A percentile compares a stretch with the other conserved stretches of the same genome.
These are phyloP conservation scores for Tachina fera DNA, from an alignment of 2,888 invertebrate species.

Conservation along the genomic window DNA sequence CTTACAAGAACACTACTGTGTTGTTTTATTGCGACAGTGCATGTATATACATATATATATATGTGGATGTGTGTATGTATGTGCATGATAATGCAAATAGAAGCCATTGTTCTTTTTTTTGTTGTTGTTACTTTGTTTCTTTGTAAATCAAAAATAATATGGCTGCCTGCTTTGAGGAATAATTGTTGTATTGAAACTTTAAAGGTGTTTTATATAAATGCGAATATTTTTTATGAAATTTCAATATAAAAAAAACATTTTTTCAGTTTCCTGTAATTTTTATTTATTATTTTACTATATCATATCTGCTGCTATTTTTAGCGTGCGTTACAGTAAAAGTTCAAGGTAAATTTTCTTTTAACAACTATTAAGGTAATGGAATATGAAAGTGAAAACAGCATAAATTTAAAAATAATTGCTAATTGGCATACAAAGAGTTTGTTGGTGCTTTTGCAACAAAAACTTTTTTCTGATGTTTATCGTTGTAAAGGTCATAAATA, in stretches of 20 bases:
- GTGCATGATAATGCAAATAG: neutral
- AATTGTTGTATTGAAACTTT: neutral
- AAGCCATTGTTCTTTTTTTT: too few relatives aligned
- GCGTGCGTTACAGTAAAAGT: constrained; percentile 62
- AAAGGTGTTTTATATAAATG: too few relatives aligned
- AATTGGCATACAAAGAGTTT: constrained; percentile 54
- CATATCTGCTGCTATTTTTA: constrained; percentile 6
- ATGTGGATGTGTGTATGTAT: neutral
- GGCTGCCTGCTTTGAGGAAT: constrained; percentile 39
- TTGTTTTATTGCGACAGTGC: neutral
- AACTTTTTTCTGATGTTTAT: neutral
- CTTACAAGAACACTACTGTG: too few relatives aligned
- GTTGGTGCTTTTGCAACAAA: neutral
- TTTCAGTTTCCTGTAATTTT: neutral
- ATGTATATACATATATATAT: neutral
- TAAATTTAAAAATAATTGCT: constrained; percentile 52
- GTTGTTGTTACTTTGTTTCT: neutral
- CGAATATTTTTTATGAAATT: neutral
- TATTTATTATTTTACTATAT: neutral
- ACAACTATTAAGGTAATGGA: constrained; percentile 25
- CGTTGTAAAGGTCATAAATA: constrained; percentile 53
- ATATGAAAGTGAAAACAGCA: constrained; percentile 18
- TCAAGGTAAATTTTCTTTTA: constrained; percentile 59
- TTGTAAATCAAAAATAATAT: constrained; percentile 23
- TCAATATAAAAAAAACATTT: neutral